Evolutionary conservation across 1,140 invertebrate species (phyloP), one percentile per base, ranked within the genome.

Genomic region (Camponotus floridanus): DNA sequence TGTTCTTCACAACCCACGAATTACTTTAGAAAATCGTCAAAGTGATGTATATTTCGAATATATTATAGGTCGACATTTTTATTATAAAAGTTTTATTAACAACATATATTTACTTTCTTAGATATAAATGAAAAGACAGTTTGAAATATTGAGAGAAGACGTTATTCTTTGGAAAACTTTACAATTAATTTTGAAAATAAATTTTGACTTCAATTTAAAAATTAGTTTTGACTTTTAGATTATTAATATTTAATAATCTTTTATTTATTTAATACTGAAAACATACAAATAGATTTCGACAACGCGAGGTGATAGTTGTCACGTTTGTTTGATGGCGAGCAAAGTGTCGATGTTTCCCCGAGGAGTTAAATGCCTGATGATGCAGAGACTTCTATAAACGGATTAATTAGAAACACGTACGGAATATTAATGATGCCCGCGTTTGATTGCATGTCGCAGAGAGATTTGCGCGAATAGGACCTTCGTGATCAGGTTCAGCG

Each of bases 361-460:
- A 45, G 48, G 78, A 80, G 6, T 42, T 48, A 42, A 5, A 80
- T 57, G 64, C 70, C 48, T 3, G 3, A 70, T 26, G 33, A 70
- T 57, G 65, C 45, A 51, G 51, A 36, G 65, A 80, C 78, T 87
- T 61, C 76, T 62, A 85, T 79, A 84, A 87, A 87, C 74, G 68
- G 57, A 87, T 86, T 61, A 87, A 87, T 87, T 86, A 87, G 74
- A 71, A 59, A 26, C 33, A 11, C 48, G 51, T n/a, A 57, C 31
- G 55, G 59, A 51, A 76, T 80, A 86, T 80, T 85, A 80, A 86
- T 85, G 74, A 86, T 78, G 55, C 68, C 15, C 51, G 48, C 42
- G n/a, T 36, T 65, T 73, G 76, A 68, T 86, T 70, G 78, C 85
- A 57, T 87, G 59, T 85, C 84, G 71, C 86, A 39, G 33, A 55